A percentile compares a stretch with the other conserved stretches of the same genome.
These are phyloP conservation scores for Bubo bubo DNA, from an alignment of 2,113 vertebrate genomes.

Conservation along the genomic window DNA sequence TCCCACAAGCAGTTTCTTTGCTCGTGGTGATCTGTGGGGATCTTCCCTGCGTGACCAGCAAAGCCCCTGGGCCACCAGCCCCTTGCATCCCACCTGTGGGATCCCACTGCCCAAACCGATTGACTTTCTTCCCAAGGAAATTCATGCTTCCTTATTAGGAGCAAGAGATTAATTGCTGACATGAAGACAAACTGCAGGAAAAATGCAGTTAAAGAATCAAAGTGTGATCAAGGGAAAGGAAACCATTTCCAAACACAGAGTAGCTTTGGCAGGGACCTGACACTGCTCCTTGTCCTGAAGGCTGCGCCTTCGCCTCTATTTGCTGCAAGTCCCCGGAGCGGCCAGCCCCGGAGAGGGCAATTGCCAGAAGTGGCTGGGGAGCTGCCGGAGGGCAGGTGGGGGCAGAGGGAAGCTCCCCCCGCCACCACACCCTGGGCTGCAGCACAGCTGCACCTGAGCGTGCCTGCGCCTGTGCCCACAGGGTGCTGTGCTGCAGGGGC, in stretches of 20 bases:
- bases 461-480: rapidly evolving
- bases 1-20: background rate
- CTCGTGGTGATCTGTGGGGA: rapidly evolving
- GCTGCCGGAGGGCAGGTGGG: background rate
- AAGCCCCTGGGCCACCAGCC: background rate
- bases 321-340: background rate
- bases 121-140: background rate
- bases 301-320: background rate
- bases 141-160: background rate
- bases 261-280: conserved; percentile 4
- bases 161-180: background rate
- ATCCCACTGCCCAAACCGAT: rapidly evolving
- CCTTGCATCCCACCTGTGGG: rapidly evolving
- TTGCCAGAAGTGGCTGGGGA: background rate
- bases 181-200: conserved; percentile 13
- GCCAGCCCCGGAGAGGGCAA: rapidly evolving
- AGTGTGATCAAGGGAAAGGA: conserved; percentile 6
- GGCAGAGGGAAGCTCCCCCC: background rate
- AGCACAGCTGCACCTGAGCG: rapidly evolving
- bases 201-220: background rate
- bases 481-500: background rate
- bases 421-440: rapidly evolving
- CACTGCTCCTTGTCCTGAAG: background rate
- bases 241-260: background rate
- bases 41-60: background rate